phyloP scores from a whole-genome alignment of 2,113 vertebrate genomes.

The Engystomops pustulosus region DNA sequence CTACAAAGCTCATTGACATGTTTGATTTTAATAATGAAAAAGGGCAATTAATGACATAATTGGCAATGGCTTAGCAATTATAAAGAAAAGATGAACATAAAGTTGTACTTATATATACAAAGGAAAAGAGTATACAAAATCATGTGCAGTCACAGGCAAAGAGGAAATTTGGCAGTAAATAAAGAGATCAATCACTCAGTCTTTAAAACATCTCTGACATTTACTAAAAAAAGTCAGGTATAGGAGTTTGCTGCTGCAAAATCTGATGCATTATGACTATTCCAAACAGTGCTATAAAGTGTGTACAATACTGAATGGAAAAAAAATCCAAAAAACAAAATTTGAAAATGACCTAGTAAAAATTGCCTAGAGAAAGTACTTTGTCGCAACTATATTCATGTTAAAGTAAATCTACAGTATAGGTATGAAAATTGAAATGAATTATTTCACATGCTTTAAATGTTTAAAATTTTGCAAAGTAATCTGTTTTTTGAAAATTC shows the following conservation, averaged over 20 bases:
- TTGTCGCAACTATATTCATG: background rate
- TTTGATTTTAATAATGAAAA: background rate
- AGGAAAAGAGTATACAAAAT: background rate
- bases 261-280: background rate
- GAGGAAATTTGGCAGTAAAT: slow-evolving; percentile 6
- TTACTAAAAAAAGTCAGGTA: slow-evolving; percentile 5
- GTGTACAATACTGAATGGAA: background rate
- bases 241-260: background rate
- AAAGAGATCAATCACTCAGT: slow-evolving; percentile 1
- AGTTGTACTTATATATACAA: background rate
- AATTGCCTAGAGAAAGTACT: too few species aligned
- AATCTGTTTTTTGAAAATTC: too few species aligned
- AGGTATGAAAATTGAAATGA: too few species aligned
- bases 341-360: background rate
- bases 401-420: background rate
- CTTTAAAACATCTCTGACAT: slow-evolving; percentile 1
- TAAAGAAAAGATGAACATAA: background rate
- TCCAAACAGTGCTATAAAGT: background rate
- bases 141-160: background rate
- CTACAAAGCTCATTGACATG: background rate
- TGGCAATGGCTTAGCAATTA: background rate
- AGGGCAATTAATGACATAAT: background rate
- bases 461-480: too few species aligned
- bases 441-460: too few species aligned
- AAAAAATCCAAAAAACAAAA: background rate